A percentile compares a stretch with the other conserved stretches of the same genome.
phyloP scores from a whole-genome alignment of 1,140 invertebrate species.

The Trichogramma pretiosum region DNA sequence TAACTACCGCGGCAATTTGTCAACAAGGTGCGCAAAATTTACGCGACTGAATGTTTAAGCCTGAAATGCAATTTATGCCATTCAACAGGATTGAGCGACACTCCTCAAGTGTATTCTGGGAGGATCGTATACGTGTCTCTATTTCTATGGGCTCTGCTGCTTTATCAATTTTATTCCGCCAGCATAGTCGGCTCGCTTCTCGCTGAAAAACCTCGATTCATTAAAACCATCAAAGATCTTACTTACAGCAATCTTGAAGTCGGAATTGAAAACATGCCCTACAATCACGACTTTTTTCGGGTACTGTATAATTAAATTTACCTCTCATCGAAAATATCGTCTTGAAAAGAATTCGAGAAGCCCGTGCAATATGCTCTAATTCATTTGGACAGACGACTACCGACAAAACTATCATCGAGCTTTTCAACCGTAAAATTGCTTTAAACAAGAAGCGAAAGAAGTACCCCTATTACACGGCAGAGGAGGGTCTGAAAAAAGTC shows the following conservation, averaged over 20 bases:
- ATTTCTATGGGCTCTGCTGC: conserved; percentile 53
- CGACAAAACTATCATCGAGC: conserved; percentile 4
- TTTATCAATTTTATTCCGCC: conserved; percentile 67
- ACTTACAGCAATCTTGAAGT: conserved; percentile 51
- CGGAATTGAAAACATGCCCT: conserved; percentile 54
- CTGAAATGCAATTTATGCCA: conserved; percentile 54
- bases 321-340: no score
- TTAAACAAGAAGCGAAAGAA: conserved; percentile 21
- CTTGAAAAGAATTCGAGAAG: no score
- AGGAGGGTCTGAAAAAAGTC: conserved; percentile 36
- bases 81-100: conserved; percentile 46
- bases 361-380: no score
- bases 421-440: conserved; percentile 33
- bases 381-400: conserved; percentile 6
- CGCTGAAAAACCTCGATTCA: conserved; percentile 53
- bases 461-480: conserved; percentile 16
- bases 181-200: conserved; percentile 64
- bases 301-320: no score
- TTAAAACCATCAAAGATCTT: conserved; percentile 53
- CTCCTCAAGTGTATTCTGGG: conserved; percentile 44
- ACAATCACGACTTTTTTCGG: conserved; percentile 54
- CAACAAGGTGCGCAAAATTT: conserved; percentile 49
- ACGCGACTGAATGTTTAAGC: no score
- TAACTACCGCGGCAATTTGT: conserved; percentile 39
- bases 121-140: conserved; percentile 54